Evolutionary conservation across 2,888 invertebrate species (phyloP).

Genomic region (Nemapogon koenigi): DNA sequence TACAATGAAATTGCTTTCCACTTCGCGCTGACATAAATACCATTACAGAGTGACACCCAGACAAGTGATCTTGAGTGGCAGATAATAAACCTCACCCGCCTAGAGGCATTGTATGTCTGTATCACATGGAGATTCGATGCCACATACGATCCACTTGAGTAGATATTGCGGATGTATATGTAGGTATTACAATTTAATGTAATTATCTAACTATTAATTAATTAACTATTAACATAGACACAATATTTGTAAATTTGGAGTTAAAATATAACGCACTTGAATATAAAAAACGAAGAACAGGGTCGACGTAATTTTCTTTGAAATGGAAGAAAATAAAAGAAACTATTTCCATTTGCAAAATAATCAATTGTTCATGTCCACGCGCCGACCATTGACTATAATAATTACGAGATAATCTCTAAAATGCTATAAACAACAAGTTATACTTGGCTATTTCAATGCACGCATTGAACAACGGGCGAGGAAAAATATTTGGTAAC

Average conservation of each 20-base stretch:
- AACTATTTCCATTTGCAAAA: background rate
- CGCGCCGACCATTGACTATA: conserved; percentile 10
- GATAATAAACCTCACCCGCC: no score
- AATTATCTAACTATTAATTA: no score
- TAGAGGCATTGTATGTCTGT: no score
- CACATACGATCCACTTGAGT: no score
- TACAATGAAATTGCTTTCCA: no score
- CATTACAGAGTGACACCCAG: no score
- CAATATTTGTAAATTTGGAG: conserved; percentile 1
- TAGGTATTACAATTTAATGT: no score
- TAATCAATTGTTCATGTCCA: conserved; percentile 10
- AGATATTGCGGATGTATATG: no score
- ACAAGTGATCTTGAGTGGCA: no score
- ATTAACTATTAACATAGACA: background rate
- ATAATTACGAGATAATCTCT: conserved; percentile 10
- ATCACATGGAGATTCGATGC: no score
- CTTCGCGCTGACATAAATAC: no score
- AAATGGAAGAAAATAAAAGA: conserved; percentile 2
- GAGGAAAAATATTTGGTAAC: conserved; percentile 13
- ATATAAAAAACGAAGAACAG: background rate
- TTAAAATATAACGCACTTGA: background rate
- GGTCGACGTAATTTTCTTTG: conserved; percentile 2
- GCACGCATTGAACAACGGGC: conserved; percentile 11
- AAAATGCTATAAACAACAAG: conserved; percentile 2
- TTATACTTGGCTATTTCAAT: conserved; percentile 11